Evolutionary conservation across 2,113 vertebrate genomes (phyloP).

Genomic region (Buteo buteo): DNA sequence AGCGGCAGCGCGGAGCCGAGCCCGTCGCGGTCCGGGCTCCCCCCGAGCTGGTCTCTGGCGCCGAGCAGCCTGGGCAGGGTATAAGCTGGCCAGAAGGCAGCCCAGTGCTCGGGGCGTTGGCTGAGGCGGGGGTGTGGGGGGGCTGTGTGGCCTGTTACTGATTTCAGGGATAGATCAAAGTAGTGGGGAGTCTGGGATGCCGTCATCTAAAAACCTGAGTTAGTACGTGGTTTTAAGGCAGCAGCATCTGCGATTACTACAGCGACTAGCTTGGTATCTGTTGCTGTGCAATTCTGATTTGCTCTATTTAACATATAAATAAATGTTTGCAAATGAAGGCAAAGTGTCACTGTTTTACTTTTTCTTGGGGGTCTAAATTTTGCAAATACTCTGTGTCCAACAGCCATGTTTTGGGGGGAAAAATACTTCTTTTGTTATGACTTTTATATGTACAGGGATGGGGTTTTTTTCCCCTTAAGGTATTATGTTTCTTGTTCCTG

Average conservation of each 20-base stretch:
- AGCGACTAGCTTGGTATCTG: not conserved
- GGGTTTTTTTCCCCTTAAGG: not conserved
- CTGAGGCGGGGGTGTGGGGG: not conserved
- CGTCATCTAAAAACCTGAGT: fast-evolving
- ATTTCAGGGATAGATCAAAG: fast-evolving
- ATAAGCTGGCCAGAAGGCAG: not conserved
- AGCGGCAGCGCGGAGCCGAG: not conserved
- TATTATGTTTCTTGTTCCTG: not conserved
- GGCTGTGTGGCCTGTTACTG: not conserved
- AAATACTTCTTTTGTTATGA: not conserved
- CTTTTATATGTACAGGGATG: not conserved
- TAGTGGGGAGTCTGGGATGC: not conserved
- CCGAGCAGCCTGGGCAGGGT: not conserved
- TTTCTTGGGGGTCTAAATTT: not conserved
- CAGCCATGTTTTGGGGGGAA: fast-evolving
- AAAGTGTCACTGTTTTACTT: not conserved
- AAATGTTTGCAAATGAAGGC: not conserved
- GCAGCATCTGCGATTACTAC: fast-evolving
- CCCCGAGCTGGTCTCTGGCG: not conserved
- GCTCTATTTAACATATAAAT: not conserved
- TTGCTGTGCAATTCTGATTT: not conserved
- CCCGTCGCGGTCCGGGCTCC: not conserved
- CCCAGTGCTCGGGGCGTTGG: not conserved
- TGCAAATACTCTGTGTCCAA: not conserved
- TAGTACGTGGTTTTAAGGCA: not conserved